Conservation (phyloP, 1,140 invertebrate species). For the Dreissena polymorpha region DNA sequence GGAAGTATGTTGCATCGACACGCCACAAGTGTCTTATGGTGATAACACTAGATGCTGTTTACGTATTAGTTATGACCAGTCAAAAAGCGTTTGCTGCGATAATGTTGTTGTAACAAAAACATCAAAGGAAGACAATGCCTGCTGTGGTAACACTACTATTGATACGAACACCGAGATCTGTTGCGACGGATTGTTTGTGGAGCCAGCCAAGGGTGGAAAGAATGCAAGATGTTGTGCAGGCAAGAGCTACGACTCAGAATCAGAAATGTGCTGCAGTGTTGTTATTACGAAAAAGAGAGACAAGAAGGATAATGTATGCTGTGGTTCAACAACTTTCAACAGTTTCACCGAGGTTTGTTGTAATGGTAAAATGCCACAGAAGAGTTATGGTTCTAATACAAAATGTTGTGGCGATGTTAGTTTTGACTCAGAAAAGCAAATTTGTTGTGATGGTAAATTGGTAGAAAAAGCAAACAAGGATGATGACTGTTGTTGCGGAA, state of each 20-base stretch:
- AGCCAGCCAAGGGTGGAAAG: conserved; percentile 32
- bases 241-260: conserved; percentile 45
- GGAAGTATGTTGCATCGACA: conserved; percentile 41
- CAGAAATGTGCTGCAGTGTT: conserved; percentile 46
- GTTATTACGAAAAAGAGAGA: conserved; percentile 29
- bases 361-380: conserved; percentile 28
- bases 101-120: conserved; percentile 26
- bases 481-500: conserved; percentile 52
- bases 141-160: conserved; percentile 48
- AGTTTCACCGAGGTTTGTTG: conserved; percentile 45
- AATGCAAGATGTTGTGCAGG: conserved; percentile 49
- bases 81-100: conserved; percentile 40
- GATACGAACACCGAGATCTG: conserved; percentile 48
- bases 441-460: conserved; percentile 44
- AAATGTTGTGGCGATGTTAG: conserved; percentile 36
- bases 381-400: conserved; percentile 6
- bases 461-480: conserved; percentile 17
- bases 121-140: conserved; percentile 28
- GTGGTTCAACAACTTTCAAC: conserved; percentile 45
- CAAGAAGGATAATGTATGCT: conserved; percentile 49
- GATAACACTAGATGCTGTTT: conserved; percentile 36
- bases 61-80: conserved; percentile 28
- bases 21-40: conserved; percentile 22
- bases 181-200: conserved; percentile 31
- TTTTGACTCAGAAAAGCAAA: conserved; percentile 21